phyloP scores from a whole-genome alignment of 2,797 vertebrate species.

The Ceyx erithaca region DNA sequence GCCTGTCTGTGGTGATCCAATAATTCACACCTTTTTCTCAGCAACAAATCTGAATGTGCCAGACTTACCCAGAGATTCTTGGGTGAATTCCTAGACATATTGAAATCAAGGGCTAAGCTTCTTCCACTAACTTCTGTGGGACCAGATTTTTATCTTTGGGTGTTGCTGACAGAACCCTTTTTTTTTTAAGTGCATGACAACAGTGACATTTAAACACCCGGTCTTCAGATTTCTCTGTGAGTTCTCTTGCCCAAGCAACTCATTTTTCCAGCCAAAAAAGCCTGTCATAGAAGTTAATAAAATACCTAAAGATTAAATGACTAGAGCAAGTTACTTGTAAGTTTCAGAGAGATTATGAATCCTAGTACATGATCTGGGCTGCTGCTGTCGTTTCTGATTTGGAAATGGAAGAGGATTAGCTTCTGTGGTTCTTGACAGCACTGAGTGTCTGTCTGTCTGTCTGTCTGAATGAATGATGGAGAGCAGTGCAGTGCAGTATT shows the following conservation, averaged over 20 bases:
- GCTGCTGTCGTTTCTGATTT: neutral
- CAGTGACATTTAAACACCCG: constrained; percentile 50
- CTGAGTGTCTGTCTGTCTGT: neutral
- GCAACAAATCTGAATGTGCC: constrained; percentile 1
- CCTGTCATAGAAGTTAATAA: neutral
- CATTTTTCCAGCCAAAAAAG: neutral
- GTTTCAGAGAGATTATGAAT: neutral
- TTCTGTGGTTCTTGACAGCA: neutral
- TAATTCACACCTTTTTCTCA: neutral
- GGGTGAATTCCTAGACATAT: neutral
- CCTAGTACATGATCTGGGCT: neutral
- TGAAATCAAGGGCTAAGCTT: constrained; percentile 7
- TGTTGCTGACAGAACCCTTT: neutral
- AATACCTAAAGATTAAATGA: neutral
- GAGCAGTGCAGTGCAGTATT: neutral
- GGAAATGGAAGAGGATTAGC: neutral
- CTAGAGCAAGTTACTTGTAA: neutral
- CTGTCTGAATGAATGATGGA: neutral
- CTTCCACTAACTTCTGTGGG: constrained; percentile 1
- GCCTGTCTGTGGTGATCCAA: neutral
- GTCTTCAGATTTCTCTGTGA: neutral
- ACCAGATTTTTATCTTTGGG: constrained; percentile 32
- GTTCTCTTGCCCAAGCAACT: neutral
- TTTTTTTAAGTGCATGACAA: constrained; percentile 4
- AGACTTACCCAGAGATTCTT: constrained; percentile 18